A percentile compares a stretch with the other conserved stretches of the same genome.
phyloP scores from a whole-genome alignment of 2,113 vertebrate species.

The Mastomys natalensis region DNA sequence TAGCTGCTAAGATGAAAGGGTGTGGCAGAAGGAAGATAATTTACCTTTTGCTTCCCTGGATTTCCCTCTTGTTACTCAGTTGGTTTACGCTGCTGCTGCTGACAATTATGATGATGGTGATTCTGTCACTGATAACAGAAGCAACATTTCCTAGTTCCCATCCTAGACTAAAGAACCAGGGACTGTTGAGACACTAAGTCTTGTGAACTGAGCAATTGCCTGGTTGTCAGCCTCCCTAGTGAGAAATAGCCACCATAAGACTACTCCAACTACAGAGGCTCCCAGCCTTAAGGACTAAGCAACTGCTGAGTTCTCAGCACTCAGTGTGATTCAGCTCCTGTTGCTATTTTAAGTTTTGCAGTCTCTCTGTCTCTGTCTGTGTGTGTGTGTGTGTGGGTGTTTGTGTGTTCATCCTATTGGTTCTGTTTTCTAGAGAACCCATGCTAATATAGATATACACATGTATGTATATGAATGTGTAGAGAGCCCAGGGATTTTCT shows the following conservation, averaged over 20 bases:
- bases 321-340: background rate
- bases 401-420: background rate
- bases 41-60: background rate
- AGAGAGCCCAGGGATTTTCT: background rate
- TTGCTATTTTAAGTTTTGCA: background rate
- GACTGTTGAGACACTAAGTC: background rate
- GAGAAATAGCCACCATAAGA: background rate
- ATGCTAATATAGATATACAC: background rate
- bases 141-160: background rate
- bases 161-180: background rate
- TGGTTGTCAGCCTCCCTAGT: background rate
- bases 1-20: background rate
- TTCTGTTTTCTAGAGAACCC: background rate
- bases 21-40: background rate
- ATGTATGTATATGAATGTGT: background rate
- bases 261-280: background rate
- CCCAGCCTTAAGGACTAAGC: background rate
- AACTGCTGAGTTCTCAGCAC: background rate
- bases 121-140: background rate
- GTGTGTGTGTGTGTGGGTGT: background rate
- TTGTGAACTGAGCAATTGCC: background rate
- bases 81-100: background rate
- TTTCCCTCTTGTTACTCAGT: background rate
- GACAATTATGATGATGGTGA: no score
- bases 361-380: no score